Base-by-base conservation (phyloP, 2,888 invertebrate genomes). In the Nineta flava region DNA sequence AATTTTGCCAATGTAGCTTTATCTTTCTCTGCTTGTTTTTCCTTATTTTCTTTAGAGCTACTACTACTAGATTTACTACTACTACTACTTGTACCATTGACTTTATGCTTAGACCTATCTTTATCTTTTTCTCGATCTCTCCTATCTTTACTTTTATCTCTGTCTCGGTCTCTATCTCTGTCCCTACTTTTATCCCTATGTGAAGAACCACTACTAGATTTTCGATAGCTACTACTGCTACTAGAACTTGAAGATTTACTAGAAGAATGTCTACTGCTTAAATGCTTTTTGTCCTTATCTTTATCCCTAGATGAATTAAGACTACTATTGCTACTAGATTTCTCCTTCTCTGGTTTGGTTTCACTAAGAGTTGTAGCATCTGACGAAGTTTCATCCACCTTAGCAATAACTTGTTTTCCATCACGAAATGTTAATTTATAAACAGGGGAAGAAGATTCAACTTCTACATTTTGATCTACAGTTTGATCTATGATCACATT, bases 381-480 rank as follows among this genome's bases (percentile, higher is more conserved):
- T 38, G 47, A 44, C 21, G 47, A 52, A 47, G 53, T 34, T 1
- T 62, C 61, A 48, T 64, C 72, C 53, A 78, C 70, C 66, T 79
- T 76, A 7, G 78, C 74, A 59, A 83, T 67, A 45, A 79, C 72
- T 64, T 82, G 79, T 65, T 82, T 83, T 13, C 81, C 82, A 67
- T 84, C 83, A 60, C 81, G 80, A 52, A 82, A 70, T 34, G 79
- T 75, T 57, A 83, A 77, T 68, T 83, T 84, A 58, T 75, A 76
- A 57, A 54, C 48, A 26, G 53, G 49, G 7, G 26, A 7, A 26
- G 26, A 26, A 26, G 26, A 26, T 31, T 53, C 54, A 2, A 49
- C 40, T 46, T 51, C 52, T 19, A 49, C 49, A 6, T 51, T 46
- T 10, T 49, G 51, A 16, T 50, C 49, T 9, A 47, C 48, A 9